Evolutionary conservation across 2,888 invertebrate genomes (phyloP), one percentile per base, ranked within the genome.

Genomic region (Blomia tropicalis): DNA sequence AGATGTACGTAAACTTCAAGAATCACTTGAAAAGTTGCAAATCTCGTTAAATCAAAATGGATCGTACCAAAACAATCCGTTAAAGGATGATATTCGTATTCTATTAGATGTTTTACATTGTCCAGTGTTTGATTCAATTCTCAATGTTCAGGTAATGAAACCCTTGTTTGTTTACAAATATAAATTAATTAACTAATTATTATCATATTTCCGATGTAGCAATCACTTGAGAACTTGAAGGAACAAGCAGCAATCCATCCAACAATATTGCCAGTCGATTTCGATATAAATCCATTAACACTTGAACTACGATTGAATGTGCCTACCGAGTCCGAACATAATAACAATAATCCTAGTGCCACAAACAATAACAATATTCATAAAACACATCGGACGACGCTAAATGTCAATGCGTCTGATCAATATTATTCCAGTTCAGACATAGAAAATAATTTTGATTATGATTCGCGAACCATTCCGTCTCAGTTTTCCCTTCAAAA

Each of bases 201-300:
- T 56, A 22, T 58, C 17, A 53, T 27, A 23, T 43, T 29, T 5
- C 2, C 5, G n/a, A 51, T 63, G 23, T 85, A 92, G 78, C 91
- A 92, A 73, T 91, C 92, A 0, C 77, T 93, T 51, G 82, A 82
- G 53, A 86, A 91, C 76, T 77, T 93, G 62, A 87, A 88, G 67
- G 83, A 83, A 30, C 90, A 90, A 75, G 80, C 90, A 62, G 82
- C 82, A 43, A 86, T 88, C 70, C 91, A 91, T 76, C 91, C 91
- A 17, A 90, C 90, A 23, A 88, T 91, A 72, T 77, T 91, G 66
- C 89, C 91, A 47, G 85, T 85, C 59, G 91, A 92, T 74, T 93
- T 93, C 75, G 90, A 92, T 72, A 88, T 95, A 62, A 85, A 84
- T 58, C 66, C 70, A 5, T 81, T 84, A 53, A 82, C 85, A 68